Conservation (phyloP, 1,140 invertebrate genomes). For the Habropoda laboriosa region DNA sequence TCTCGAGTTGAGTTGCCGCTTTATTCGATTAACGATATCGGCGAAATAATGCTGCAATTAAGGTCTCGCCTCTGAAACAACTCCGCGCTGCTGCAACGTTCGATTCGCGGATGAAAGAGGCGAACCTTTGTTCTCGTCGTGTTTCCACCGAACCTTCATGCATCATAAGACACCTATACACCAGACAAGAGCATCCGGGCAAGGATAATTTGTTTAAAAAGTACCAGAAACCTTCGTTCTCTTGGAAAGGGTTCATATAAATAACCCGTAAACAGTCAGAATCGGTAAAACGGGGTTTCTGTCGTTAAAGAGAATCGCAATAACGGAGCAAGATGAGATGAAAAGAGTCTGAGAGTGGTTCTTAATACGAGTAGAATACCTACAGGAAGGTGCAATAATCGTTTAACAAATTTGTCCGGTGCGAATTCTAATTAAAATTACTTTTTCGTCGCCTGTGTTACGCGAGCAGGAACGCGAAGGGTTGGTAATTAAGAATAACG, state of each 20-base stretch:
- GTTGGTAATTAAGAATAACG: not conserved
- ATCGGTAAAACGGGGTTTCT: not conserved
- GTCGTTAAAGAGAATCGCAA: conserved; percentile 3
- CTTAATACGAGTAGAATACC: not conserved
- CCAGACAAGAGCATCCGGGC: not conserved
- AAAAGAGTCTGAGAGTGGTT: not conserved
- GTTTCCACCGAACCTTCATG: not conserved
- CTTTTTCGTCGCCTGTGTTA: not conserved
- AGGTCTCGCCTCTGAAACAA: not conserved
- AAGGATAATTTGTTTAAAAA: too few relatives aligned
- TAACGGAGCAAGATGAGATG: not conserved
- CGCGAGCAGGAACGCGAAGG: not conserved
- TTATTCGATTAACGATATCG: conserved; percentile 35
- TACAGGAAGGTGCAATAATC: too few relatives aligned
- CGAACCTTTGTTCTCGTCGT: not conserved
- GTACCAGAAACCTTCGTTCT: not conserved
- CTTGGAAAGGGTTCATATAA: not conserved
- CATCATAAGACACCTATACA: not conserved
- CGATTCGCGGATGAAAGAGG: not conserved
- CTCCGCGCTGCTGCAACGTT: not conserved
- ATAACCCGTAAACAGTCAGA: not conserved
- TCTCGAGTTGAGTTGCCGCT: not conserved
- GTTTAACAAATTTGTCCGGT: conserved; percentile 2
- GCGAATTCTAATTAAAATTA: not conserved
- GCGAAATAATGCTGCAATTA: conserved; percentile 37